phyloP scores from a whole-genome alignment of 2,113 vertebrate genomes.

The Willisornis vidua region DNA sequence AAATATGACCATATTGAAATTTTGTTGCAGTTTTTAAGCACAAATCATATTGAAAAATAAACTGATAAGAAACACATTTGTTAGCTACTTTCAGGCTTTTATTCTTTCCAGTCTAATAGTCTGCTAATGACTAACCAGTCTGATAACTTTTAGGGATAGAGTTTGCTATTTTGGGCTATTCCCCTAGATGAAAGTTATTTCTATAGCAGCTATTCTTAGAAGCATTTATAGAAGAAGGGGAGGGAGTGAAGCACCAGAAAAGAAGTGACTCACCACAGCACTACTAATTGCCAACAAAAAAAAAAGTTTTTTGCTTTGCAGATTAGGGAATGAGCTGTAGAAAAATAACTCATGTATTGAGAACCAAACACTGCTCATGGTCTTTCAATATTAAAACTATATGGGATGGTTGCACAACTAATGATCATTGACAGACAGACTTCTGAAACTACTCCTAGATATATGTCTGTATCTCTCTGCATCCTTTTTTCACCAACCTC shows the following conservation, averaged over 20 bases:
- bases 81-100: not conserved
- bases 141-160: conserved; percentile 1
- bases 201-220: conserved; percentile 60
- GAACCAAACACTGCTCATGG: not conserved
- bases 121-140: not conserved
- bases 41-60: not conserved
- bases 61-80: not conserved
- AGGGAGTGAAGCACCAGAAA: not conserved
- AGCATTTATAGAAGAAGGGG: conserved; percentile 33
- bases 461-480: not conserved
- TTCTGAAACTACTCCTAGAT: not conserved
- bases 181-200: conserved; percentile 34
- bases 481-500: not conserved
- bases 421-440: not conserved
- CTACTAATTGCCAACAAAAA: conserved; percentile 41
- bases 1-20: not conserved
- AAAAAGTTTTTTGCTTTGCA: not conserved
- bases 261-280: conserved; percentile 57
- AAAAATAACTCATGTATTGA: not conserved
- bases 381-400: not conserved
- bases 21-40: not conserved
- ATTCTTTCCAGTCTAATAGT: not conserved
- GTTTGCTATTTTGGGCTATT: conserved; percentile 7
- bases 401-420: not conserved
- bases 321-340: conserved; percentile 20